A percentile compares a stretch with the other conserved stretches of the same genome.
Conservation (phyloP, 2,113 vertebrate genomes). For the Osmerus eperlanus region DNA sequence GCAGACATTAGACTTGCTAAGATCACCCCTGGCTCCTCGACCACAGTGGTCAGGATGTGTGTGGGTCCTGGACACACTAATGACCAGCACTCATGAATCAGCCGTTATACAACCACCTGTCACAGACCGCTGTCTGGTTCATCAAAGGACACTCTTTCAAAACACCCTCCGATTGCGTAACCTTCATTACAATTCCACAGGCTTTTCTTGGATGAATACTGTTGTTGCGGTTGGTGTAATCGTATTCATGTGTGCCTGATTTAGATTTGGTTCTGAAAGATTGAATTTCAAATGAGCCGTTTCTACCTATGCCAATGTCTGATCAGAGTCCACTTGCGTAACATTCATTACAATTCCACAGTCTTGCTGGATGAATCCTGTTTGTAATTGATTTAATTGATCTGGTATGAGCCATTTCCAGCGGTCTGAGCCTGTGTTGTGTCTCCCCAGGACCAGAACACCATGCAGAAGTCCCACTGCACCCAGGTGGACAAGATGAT, state of each 20-base stretch:
- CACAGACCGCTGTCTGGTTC: neutral
- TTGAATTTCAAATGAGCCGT: too few relatives aligned
- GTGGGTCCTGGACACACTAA: constrained; percentile 28
- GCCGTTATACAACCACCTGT: neutral
- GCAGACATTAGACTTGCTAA: constrained; percentile 22
- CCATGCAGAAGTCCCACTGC: constrained; percentile 94
- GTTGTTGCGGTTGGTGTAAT: neutral
- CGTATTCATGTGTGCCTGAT: constrained; percentile 21
- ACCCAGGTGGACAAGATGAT: constrained; percentile 95
- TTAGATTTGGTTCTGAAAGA: constrained; percentile 9
- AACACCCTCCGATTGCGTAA: too few relatives aligned
- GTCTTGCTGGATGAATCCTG: constrained; percentile 26
- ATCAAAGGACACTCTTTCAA: too few relatives aligned
- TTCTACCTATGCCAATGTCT: neutral
- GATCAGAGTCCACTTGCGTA: constrained; percentile 9
- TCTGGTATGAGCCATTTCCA: neutral
- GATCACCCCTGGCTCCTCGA: constrained; percentile 4
- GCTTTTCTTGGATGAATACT: too few relatives aligned
- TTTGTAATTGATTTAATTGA: neutral
- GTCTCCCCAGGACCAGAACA: constrained; percentile 84
- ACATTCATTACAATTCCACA: constrained; percentile 19
- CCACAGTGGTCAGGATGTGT: constrained; percentile 29
- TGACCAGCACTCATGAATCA: constrained; percentile 1
- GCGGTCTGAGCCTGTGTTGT: constrained; percentile 7
- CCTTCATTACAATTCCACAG: too few relatives aligned